phyloP scores from a whole-genome alignment of 2,113 vertebrate genomes.

The Eretmochelys imbricata region DNA sequence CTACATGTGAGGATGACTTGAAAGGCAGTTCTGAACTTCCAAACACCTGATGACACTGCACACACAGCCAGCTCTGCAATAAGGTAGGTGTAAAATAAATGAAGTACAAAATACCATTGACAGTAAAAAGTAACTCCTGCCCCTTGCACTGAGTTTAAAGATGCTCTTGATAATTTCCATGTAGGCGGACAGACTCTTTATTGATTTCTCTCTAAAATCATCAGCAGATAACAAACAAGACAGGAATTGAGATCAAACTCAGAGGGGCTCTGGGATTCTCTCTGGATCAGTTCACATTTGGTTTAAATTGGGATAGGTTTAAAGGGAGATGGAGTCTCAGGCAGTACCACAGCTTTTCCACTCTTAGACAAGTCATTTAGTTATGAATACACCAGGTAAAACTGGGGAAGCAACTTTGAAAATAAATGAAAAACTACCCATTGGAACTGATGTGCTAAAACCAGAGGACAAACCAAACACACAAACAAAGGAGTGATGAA shows the following conservation, averaged over 20 bases:
- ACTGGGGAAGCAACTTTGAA: neutral
- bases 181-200: neutral
- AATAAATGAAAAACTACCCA: neutral
- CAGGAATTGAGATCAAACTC: neutral
- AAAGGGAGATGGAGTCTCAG: neutral
- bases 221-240: neutral
- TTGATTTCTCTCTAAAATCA: neutral
- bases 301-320: neutral
- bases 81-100: neutral
- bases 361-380: neutral
- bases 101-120: neutral
- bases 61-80: neutral
- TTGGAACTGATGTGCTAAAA: neutral
- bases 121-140: neutral
- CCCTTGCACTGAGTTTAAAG: neutral
- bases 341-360: neutral
- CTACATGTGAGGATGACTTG: neutral
- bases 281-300: neutral
- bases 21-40: neutral
- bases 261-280: neutral
- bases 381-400: neutral
- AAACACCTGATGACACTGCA: neutral
- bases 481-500: neutral
- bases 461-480: neutral
- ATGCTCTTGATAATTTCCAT: neutral